phyloP scores from a whole-genome alignment of 2,113 vertebrate genomes.

The Gorsachius goisagi region DNA sequence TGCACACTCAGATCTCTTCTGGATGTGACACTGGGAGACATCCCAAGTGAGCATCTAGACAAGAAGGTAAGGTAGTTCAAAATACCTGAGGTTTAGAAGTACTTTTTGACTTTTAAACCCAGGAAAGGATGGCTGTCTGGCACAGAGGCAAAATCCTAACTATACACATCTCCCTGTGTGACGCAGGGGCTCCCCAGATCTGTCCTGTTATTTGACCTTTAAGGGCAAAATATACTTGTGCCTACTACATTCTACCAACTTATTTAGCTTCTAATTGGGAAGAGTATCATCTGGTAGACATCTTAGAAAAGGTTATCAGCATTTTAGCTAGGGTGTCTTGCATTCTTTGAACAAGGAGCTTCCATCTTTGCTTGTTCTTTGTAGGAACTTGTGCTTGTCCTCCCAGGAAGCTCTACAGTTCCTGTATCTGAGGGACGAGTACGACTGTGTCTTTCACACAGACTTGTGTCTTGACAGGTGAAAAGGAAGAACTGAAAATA shows the following conservation, averaged over 20 bases:
- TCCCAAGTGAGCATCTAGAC: neutral
- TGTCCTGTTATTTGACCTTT: neutral
- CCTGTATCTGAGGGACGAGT: neutral
- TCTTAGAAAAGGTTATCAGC: neutral
- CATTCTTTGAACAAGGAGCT: neutral
- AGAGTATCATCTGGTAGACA: neutral
- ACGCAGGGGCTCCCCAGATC: neutral
- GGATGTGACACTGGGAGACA: neutral
- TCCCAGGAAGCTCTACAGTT: neutral
- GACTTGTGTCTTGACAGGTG: neutral
- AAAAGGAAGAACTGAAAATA: neutral
- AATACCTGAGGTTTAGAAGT: neutral
- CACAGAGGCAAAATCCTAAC: neutral
- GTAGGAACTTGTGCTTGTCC: neutral
- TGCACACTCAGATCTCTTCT: neutral
- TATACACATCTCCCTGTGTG: neutral
- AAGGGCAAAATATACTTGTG: neutral
- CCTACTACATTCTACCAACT: neutral
- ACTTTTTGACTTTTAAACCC: neutral
- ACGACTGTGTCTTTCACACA: neutral
- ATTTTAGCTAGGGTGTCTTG: neutral
- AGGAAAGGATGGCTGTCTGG: neutral
- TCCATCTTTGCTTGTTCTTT: neutral
- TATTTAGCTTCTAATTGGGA: neutral
- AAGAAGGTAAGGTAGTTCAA: neutral